Evolutionary conservation across 2,888 invertebrate species (phyloP).

Genomic region (Drosophila atripex): DNA sequence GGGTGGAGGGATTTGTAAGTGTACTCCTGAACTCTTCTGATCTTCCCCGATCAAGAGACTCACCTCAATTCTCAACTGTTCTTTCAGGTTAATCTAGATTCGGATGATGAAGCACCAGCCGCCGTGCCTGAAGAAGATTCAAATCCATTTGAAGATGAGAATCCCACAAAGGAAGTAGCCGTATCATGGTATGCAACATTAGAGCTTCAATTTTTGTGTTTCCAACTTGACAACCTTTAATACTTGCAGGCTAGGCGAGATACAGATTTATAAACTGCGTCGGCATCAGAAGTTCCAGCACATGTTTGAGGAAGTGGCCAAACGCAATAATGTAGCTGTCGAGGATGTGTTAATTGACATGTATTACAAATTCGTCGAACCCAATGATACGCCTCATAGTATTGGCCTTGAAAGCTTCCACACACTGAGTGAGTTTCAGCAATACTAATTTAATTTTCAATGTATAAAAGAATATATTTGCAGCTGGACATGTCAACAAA

Average conservation of each 20-base stretch:
- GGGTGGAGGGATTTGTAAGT: conserved; percentile 73
- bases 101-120: conserved; percentile 52
- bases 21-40: fast-evolving
- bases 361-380: conserved; percentile 66
- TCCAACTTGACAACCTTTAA: background rate
- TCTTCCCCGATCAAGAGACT: background rate
- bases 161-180: conserved; percentile 73
- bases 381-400: conserved; percentile 75
- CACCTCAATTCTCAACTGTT: background rate
- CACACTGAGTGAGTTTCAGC: conserved; percentile 71
- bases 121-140: background rate
- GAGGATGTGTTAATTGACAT: conserved; percentile 71
- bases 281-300: conserved; percentile 79
- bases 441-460: too few species aligned
- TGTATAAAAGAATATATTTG: background rate
- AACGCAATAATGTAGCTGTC: conserved; percentile 66
- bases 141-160: conserved; percentile 64
- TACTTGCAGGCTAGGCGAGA: conserved; percentile 68
- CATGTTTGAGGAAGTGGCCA: conserved; percentile 72
- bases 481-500: conserved; percentile 69
- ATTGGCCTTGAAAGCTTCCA: conserved; percentile 74
- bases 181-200: conserved; percentile 61
- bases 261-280: conserved; percentile 71
- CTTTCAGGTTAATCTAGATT: conserved; percentile 66
- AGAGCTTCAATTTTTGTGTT: background rate